Conservation (phyloP, 2,888 invertebrate species). For the Scotopteryx bipunctaria region DNA sequence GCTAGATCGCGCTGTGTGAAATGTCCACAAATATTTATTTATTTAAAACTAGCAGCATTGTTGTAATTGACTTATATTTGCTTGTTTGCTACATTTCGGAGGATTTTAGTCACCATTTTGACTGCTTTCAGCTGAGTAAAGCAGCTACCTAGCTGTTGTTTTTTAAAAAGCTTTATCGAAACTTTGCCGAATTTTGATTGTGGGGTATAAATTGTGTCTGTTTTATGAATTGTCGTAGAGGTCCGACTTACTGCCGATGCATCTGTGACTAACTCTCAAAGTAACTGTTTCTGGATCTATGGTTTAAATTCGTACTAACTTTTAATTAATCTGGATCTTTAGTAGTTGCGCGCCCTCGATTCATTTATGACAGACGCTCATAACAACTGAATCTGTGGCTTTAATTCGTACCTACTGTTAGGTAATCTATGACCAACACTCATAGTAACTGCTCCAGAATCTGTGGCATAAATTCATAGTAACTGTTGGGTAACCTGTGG, state of each 20-base stretch:
- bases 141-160: neutral
- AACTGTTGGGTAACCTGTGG: neutral
- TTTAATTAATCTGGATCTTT: neutral
- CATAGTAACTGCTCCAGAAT: neutral
- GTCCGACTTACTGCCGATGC: conserved; percentile 21
- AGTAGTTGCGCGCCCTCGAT: conserved; percentile 7
- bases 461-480: neutral
- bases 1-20: too few species aligned
- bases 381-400: neutral
- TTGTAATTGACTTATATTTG: too few species aligned
- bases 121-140: too few species aligned
- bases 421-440: too few species aligned
- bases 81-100: too few species aligned
- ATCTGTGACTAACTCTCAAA: neutral
- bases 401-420: too few species aligned
- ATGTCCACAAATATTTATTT: too few species aligned
- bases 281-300: neutral
- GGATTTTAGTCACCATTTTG: too few species aligned
- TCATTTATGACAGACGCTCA: neutral
- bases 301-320: neutral
- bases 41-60: too few species aligned
- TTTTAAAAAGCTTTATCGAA: neutral
- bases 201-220: conserved; percentile 31
- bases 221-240: conserved; percentile 55
- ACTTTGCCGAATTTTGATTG: conserved; percentile 2